Evolutionary conservation across 1,140 invertebrate genomes (phyloP).

Genomic region (Chlorops oryzae): DNA sequence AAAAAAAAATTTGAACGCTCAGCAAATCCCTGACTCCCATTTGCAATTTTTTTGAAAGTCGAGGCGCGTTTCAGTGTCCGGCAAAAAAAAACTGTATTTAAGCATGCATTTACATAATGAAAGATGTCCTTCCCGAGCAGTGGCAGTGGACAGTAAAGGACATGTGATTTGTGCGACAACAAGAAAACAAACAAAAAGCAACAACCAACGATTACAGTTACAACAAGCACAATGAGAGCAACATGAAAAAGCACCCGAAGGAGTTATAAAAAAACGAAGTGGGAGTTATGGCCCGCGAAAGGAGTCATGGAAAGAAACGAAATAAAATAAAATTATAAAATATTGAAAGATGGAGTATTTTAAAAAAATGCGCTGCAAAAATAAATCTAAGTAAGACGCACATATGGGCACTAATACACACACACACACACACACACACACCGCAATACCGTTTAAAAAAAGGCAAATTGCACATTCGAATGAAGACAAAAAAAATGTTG

Average conservation of each 20-base stretch:
- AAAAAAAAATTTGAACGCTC: conserved; percentile 9
- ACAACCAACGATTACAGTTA: no score
- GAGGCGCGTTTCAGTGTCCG: not conserved
- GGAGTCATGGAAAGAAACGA: no score
- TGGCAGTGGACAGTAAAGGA: not conserved
- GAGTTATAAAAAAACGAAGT: conserved; percentile 11
- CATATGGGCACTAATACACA: not conserved
- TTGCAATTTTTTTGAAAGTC: conserved; percentile 7
- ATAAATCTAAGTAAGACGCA: not conserved
- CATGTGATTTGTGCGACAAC: conserved; percentile 7
- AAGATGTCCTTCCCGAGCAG: conserved; percentile 33
- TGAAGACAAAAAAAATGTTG: no score
- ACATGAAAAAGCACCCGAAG: no score
- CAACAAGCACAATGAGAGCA: no score
- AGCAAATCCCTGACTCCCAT: conserved; percentile 5
- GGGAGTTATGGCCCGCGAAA: no score
- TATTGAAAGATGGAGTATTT: not conserved
- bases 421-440: not conserved
- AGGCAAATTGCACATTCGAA: no score
- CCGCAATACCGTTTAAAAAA: no score
- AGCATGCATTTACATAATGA: conserved; percentile 48
- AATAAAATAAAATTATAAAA: not conserved
- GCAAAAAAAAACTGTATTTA: conserved; percentile 21
- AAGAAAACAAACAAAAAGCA: not conserved
- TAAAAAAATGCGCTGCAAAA: not conserved